Percentiles rank a stretch among this genome's conserved stretches.
These are phyloP conservation scores for Tyto alba DNA, from an alignment of 2,113 vertebrate species.

Conservation along the genomic window DNA sequence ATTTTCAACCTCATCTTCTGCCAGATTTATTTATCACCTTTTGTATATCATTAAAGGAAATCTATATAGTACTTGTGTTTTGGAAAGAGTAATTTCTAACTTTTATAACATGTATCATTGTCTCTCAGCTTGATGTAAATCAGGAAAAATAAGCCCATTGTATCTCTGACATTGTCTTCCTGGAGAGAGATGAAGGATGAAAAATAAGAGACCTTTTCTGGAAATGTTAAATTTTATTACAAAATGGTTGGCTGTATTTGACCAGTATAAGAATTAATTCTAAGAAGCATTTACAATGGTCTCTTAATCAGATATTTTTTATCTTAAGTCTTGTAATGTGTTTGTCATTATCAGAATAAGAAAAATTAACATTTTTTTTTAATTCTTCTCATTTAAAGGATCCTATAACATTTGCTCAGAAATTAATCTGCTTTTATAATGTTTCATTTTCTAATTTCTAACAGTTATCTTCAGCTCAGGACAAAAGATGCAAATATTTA, in stretches of 20 bases:
- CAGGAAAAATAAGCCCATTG: background rate
- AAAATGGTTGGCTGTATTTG: background rate
- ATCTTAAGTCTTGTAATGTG: background rate
- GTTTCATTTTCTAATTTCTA: background rate
- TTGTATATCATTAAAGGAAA: background rate
- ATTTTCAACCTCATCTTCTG: background rate
- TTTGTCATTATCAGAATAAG: background rate
- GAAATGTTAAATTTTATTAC: background rate
- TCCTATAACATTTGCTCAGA: background rate
- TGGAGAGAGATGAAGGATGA: background rate
- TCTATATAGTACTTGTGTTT: background rate
- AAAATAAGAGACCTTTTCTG: background rate
- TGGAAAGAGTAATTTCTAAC: background rate
- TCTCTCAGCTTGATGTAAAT: background rate
- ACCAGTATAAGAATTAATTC: background rate
- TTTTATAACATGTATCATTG: background rate
- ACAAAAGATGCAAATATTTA: background rate
- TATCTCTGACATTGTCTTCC: background rate
- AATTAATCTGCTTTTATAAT: background rate
- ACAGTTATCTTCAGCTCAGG: background rate
- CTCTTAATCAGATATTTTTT: background rate
- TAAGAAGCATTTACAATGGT: background rate
- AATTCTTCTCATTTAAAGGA: background rate
- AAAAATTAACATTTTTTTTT: background rate
- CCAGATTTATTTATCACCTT: background rate